Conservation (phyloP, 2,888 invertebrate genomes). For the Halocaridina rubra region DNA sequence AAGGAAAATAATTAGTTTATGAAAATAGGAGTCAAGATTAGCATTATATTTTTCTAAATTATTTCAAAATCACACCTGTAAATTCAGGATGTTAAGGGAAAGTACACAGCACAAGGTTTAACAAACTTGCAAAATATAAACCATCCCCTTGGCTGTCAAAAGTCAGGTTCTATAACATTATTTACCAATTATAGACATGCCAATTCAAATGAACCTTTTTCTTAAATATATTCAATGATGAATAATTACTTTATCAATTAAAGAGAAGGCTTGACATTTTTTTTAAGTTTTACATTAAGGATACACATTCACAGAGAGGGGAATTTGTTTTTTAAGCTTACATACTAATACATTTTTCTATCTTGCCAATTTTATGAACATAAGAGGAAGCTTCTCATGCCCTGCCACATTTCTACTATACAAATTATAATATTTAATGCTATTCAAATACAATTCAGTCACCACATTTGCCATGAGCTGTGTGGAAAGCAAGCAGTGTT, state of each 20-base stretch:
- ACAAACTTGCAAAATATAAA: constrained; percentile 11
- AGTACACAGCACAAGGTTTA: constrained; percentile 27
- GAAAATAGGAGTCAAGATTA: too few species aligned
- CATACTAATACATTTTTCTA: constrained; percentile 49
- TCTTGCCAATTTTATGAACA: constrained; percentile 57
- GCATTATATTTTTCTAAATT: too few species aligned
- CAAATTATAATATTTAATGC: too few species aligned
- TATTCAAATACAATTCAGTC: too few species aligned
- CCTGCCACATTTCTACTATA: constrained; percentile 15
- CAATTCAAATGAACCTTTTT: background rate
- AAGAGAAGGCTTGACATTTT: constrained; percentile 49
- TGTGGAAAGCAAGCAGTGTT: too few species aligned
- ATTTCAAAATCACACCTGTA: too few species aligned
- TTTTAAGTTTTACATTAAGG: constrained; percentile 12
- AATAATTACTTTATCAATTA: background rate
- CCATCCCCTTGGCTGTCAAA: background rate
- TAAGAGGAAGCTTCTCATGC: constrained; percentile 41
- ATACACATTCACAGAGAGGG: constrained; percentile 48
- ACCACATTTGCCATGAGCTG: too few species aligned
- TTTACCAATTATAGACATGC: background rate
- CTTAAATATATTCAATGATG: too few species aligned
- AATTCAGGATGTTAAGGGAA: too few species aligned
- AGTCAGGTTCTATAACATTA: background rate
- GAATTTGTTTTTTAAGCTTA: constrained; percentile 53
- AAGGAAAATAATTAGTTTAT: too few species aligned